Evolutionary conservation across 2,797 vertebrate species (phyloP), one percentile per base, ranked within the genome.

Genomic region (Streptopelia turtur): DNA sequence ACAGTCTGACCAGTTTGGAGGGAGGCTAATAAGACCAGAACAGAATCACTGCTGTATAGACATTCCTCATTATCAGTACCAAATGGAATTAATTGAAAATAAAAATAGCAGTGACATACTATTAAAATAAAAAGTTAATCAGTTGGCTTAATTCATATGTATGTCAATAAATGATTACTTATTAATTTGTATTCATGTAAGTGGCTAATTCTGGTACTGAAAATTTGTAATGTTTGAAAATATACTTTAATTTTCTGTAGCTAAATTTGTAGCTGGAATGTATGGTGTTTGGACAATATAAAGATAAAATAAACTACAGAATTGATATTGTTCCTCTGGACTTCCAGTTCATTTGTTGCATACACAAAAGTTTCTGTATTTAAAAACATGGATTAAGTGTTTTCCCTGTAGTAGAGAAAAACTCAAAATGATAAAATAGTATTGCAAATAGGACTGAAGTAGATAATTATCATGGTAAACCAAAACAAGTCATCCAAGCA

Each of bases 281-380:
- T 72, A 33, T 77, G n/a, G 23, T 61, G 22, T 43, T n/a, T 76
- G 20, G 50, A 31, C 16, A 72, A 13, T 8, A 35, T 15, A 27
- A 16, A 72, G 33, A 79, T 23, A 79, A 61, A 95, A 89, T 93
- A 94, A 93, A 94, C 30, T 52, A 17, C n/a, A 66, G 16, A 76
- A 31, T 24, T 92, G 56, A 30, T 47, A 18, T 0, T 47, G 3
- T 64, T 87, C 33, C 12, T 69, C 24, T 9, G 21, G 39, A 35
- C 43, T 87, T 81, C 11, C 28, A 56, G 49, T 70, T 91, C 55
- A 13, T 74, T 92, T 91, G 16, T 59, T 91, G 28, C 56, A 56
- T 20, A 71, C 55, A 20, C 56, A 50, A 33, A 59, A 72, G 27
- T 70, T 74, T 65, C 37, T 13, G 13, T 35, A 13, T 11, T 57